Evolutionary conservation across 2,113 vertebrate species (phyloP), one percentile per base, ranked within the genome.

Genomic region (Barnardius zonarius): DNA sequence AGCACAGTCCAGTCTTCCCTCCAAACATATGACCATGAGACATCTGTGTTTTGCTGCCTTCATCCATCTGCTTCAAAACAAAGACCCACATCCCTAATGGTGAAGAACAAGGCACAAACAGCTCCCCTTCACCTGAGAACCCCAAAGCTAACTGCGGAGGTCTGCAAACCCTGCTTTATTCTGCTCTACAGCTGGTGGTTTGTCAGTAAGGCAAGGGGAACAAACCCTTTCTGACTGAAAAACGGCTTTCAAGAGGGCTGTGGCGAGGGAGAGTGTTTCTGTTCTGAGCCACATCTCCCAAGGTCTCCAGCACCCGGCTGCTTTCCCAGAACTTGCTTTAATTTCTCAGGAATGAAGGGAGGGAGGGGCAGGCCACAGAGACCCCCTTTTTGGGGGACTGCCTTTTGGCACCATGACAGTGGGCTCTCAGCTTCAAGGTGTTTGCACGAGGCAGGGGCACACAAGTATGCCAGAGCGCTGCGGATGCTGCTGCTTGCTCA

Each of bases 251-350:
- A 49, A 37, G 76, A 77, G 44, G 24, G 68, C 54, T 86, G 39
- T 30, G 73, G 20, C 1, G 4, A 91, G 54, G 55, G 49, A 81
- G 33, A 61, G 30, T 3, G 3, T 73, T 96, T 92, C 83, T 88
- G 24, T 93, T 88, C 80, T 80, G 44, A 90, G 76, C 27, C 43
- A 55, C 79, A 64, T 90, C 67, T 88, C 62, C 35, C 20, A 83
- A 73, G 79, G 83, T 77, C 83, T 80, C 67, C 79, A 90, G 63
- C 17, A 3, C 33, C 67, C 16, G 0, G 20, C 76, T 88, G 72
- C 83, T 92, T 86, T 85, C 72, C 76, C 93, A 95, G 75, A 88
- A 61, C 35, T 86, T 91, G 63, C 67, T 95, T 66, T 80, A 76
- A 80, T 81, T 86, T 86, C 64, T 81, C 77, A 74, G 81, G 83